These are phyloP conservation scores for Helicoverpa armigera DNA, from an alignment of 1,140 invertebrate genomes.

Conservation along the genomic window DNA sequence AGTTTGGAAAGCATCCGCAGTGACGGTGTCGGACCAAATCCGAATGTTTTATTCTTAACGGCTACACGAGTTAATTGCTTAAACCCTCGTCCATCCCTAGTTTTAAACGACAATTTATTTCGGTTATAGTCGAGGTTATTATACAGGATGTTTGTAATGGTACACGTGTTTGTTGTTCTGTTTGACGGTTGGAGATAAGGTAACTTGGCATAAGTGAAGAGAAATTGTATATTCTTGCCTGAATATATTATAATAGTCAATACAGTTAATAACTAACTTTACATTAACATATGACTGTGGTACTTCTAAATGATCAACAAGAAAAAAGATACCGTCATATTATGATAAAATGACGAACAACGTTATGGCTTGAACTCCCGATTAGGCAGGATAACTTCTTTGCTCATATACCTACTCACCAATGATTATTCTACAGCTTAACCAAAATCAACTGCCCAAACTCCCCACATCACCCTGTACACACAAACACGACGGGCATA, in stretches of 20 bases:
- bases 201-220: too few species aligned
- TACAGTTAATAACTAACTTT: too few species aligned
- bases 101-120: slow-evolving; percentile 82
- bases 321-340: too few species aligned
- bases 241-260: too few species aligned
- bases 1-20: slow-evolving; percentile 63
- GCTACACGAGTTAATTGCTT: slow-evolving; percentile 77
- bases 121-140: slow-evolving; percentile 65
- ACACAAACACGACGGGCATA: slow-evolving; percentile 61
- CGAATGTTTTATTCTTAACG: slow-evolving; percentile 82
- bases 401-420: too few species aligned
- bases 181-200: not conserved
- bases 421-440: too few species aligned
- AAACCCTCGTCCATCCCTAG: slow-evolving; percentile 78
- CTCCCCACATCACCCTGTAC: slow-evolving; percentile 58
- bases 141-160: slow-evolving; percentile 59
- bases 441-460: not conserved
- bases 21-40: slow-evolving; percentile 68
- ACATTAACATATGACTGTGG: too few species aligned
- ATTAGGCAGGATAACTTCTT: too few species aligned
- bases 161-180: slow-evolving; percentile 8
- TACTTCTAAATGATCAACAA: too few species aligned
- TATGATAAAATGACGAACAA: too few species aligned
- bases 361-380: too few species aligned
- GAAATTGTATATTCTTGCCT: too few species aligned